Conservation (phyloP, 2,797 vertebrate species). For the Loriculus beryllinus region DNA sequence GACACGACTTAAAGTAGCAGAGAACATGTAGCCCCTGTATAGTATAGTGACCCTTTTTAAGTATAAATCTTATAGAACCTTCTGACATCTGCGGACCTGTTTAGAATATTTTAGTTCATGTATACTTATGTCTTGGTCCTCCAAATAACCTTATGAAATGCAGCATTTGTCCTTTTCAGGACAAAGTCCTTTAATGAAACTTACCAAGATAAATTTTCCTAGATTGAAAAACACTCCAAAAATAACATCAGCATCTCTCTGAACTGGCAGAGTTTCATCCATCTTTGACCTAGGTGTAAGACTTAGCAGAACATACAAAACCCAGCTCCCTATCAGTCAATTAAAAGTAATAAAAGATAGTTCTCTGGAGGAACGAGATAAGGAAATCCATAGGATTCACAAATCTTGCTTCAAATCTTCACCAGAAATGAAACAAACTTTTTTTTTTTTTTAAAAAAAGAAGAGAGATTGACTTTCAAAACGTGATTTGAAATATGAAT, state of each 20-base stretch:
- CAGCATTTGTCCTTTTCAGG: neutral
- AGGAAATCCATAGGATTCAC: neutral
- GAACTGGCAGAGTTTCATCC: neutral
- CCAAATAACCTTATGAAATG: neutral
- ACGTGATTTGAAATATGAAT: neutral
- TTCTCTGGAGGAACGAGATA: neutral
- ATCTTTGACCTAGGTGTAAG: slow-evolving; percentile 2
- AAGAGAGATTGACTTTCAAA: neutral
- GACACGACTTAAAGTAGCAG: neutral
- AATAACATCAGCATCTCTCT: neutral
- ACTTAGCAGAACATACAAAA: neutral
- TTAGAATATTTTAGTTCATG: neutral
- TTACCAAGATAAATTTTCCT: neutral
- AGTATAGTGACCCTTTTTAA: neutral
- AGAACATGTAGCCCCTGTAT: neutral
- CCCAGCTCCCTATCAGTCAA: neutral
- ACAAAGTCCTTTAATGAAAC: neutral
- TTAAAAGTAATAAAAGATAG: neutral
- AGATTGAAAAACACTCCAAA: neutral
- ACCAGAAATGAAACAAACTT: neutral
- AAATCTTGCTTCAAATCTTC: neutral
- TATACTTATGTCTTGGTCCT: neutral
- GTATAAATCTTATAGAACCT: neutral
- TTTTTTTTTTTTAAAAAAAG: no score
- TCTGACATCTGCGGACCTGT: neutral